Percentiles rank a stretch among this genome's conserved stretches.
Evolutionary conservation across 1,140 invertebrate species (phyloP).

Genomic region (Drosophila melanica): DNA sequence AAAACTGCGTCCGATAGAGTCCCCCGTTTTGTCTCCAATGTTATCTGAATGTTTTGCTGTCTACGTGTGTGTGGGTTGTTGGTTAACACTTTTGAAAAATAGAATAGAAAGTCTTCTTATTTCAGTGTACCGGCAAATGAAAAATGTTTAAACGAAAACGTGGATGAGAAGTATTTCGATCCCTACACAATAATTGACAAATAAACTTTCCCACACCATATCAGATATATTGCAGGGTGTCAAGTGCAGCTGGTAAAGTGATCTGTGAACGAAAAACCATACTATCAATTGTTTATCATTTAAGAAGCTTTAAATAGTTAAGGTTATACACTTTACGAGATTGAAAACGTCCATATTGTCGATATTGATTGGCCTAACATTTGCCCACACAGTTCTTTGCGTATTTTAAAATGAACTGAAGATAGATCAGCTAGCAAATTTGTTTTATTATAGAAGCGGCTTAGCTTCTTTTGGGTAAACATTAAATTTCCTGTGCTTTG

Average conservation of each 20-base stretch:
- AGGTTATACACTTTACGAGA: too few species aligned
- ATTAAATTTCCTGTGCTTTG: constrained; percentile 37
- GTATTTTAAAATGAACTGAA: neutral
- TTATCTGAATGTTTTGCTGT: constrained; percentile 16
- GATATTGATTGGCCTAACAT: neutral
- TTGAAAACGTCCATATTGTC: neutral
- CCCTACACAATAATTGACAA: constrained; percentile 22
- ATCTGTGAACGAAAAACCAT: neutral
- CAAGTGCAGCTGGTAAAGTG: neutral
- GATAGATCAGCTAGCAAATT: constrained; percentile 10
- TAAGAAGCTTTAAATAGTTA: neutral
- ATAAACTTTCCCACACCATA: constrained; percentile 3
- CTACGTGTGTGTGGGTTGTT: constrained; percentile 4
- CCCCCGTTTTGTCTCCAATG: constrained; percentile 21
- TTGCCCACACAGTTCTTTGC: neutral
- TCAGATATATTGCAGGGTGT: neutral
- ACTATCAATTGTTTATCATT: neutral
- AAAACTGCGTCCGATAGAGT: constrained; percentile 51
- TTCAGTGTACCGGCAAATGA: constrained; percentile 43
- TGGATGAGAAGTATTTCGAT: constrained; percentile 14
- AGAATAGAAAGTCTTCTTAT: constrained; percentile 60
- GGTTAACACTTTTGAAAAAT: constrained; percentile 63
- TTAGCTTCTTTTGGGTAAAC: constrained; percentile 38
- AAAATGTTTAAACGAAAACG: constrained; percentile 44
- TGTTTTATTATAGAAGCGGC: constrained; percentile 31